Evolutionary conservation across 2,888 invertebrate species (phyloP), one percentile per base, ranked within the genome.

Genomic region (Stegophylla sp.): DNA sequence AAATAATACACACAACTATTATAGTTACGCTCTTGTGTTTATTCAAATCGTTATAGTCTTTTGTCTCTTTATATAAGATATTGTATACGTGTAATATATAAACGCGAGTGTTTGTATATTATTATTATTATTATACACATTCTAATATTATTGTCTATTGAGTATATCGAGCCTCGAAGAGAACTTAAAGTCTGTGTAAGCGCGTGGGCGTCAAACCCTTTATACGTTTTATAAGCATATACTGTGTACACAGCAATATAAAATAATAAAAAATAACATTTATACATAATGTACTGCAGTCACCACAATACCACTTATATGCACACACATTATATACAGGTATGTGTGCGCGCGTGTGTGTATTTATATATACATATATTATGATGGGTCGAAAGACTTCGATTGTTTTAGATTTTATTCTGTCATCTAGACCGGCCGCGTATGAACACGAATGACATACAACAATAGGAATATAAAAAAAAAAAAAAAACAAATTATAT

Each of bases 401-500:
- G 66, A 76, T 76, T 76, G 75, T 76, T 76, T 76, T 53, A 64
- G 17, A 51, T 13, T 34, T 7, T 15, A 41, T 41, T 53, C 34
- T 26, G 23, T 51, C n/a, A 43, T 28, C 73, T 20, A 23, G 56
- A 56, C 34, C 34, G 56, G n/a, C 43, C 13, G 13, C 15, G 17
- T 1, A 17, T 17, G 15, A 17, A 51, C 17, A 51, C 51, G 4
- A 17, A 51, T 17, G 17, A 17, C 17, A 51, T 17, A 51, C 4
- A 34, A 51, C 4, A 34, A 34, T 34, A 34, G 34, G 34, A 34
- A 34, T 34, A 34, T 34, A 34, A 5, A 34, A 45, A 61, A 73
- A 59, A 73, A 73, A 73, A 34, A 5, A 34, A 45, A 61, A 73
- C 73, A 73, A 73, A 73, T 73, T 61, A 73, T 61, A 73, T 61